A percentile compares a stretch with the other conserved stretches of the same genome.
Evolutionary conservation across 1,140 invertebrate genomes (phyloP).

Genomic region (Episyrphus balteatus): DNA sequence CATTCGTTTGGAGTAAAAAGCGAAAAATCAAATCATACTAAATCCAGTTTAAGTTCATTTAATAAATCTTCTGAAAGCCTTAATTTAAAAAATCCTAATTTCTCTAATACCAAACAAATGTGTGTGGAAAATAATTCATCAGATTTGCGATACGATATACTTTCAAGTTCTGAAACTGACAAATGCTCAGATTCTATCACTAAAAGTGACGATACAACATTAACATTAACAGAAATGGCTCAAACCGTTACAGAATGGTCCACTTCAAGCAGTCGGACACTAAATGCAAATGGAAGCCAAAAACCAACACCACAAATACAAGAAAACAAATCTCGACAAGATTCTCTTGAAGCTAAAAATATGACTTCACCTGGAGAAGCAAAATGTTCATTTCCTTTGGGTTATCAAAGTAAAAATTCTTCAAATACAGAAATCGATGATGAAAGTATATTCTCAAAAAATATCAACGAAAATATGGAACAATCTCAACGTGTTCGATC

Average conservation of each 20-base stretch:
- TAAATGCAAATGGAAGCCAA: slow-evolving; percentile 36
- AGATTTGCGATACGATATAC: slow-evolving; percentile 41
- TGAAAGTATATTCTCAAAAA: too few relatives aligned
- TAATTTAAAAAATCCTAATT: slow-evolving; percentile 32
- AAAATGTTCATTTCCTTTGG: too few relatives aligned
- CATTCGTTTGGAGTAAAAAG: slow-evolving; percentile 42
- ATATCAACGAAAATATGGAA: too few relatives aligned
- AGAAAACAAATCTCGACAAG: not conserved
- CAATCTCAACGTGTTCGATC: too few relatives aligned
- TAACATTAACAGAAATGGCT: slow-evolving; percentile 42
- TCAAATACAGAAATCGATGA: too few relatives aligned
- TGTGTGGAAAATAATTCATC: slow-evolving; percentile 34
- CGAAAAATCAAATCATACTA: slow-evolving; percentile 48
- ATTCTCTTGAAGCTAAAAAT: too few relatives aligned
- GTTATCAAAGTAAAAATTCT: too few relatives aligned
- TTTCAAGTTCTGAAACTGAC: slow-evolving; percentile 47
- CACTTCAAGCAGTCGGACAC: slow-evolving; percentile 46
- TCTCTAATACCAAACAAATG: slow-evolving; percentile 25
- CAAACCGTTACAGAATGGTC: slow-evolving; percentile 51
- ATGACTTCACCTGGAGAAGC: too few relatives aligned
- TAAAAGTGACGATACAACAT: slow-evolving; percentile 47
- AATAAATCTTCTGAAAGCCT: slow-evolving; percentile 35
- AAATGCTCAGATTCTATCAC: slow-evolving; percentile 42
- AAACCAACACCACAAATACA: not conserved
- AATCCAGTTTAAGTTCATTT: slow-evolving; percentile 39